These are phyloP conservation scores for Pseudopipra pipra DNA, from an alignment of 2,113 vertebrate species.

Conservation along the genomic window DNA sequence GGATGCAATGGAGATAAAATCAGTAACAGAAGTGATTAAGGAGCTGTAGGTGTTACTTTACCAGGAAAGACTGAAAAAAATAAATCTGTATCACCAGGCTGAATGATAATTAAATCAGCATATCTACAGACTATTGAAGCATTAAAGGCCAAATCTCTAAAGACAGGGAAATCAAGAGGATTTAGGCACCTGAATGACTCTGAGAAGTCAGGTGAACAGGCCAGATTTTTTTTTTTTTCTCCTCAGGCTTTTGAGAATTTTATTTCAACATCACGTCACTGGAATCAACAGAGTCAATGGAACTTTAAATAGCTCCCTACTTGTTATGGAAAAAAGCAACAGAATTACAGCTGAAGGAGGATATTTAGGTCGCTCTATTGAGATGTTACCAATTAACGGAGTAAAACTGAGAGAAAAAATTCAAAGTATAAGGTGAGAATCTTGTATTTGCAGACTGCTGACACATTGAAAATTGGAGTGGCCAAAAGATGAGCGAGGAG, in stretches of 20 bases:
- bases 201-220: not conserved
- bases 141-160: not conserved
- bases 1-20: constrained; percentile 29
- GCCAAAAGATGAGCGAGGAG: not conserved
- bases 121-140: not conserved
- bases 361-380: not conserved
- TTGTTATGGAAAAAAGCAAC: not conserved
- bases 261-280: not conserved
- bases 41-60: not conserved
- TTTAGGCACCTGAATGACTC: not conserved
- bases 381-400: not conserved
- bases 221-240: not conserved
- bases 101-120: not conserved
- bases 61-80: not conserved
- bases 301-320: not conserved
- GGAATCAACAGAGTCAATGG: not conserved
- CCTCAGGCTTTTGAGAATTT: not conserved
- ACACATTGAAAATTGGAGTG: not conserved
- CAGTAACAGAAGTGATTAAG: not conserved
- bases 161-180: not conserved
- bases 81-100: not conserved
- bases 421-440: not conserved
- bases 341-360: not conserved
- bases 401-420: not conserved
- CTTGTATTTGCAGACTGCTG: not conserved